These are phyloP conservation scores for Notarius lentiginosus DNA, from an alignment of 2,113 vertebrate species.

Conservation along the genomic window DNA sequence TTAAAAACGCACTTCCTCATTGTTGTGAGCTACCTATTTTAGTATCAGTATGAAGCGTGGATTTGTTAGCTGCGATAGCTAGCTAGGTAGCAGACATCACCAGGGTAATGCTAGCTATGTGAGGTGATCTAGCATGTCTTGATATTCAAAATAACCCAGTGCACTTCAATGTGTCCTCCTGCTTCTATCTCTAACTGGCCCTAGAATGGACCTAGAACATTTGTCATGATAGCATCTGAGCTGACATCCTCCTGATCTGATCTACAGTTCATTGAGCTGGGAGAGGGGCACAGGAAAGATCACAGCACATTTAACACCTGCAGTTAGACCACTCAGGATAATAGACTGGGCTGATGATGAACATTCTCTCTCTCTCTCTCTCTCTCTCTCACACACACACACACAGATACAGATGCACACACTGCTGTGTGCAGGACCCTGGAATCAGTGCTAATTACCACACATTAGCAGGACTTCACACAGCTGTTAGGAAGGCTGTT, in stretches of 20 bases:
- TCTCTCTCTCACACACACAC: constrained; percentile 9
- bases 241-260: constrained; percentile 2
- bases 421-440: constrained; percentile 35
- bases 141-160: neutral
- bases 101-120: neutral
- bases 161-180: neutral
- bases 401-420: neutral
- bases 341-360: constrained; percentile 23
- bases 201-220: neutral
- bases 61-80: neutral
- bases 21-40: neutral
- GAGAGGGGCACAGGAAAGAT: neutral
- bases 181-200: neutral
- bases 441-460: constrained; percentile 53
- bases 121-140: neutral
- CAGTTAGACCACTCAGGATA: constrained; percentile 27
- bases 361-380: constrained; percentile 8
- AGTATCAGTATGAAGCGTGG: neutral
- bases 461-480: constrained; percentile 52
- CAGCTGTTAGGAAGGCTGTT: constrained; percentile 49
- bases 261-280: neutral
- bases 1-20: neutral
- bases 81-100: neutral
- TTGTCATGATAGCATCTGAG: neutral
- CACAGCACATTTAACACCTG: constrained; percentile 27